Percentiles rank a stretch among this genome's conserved stretches.
phyloP scores from a whole-genome alignment of 1,140 invertebrate species.

The Drosophila murphyi region DNA sequence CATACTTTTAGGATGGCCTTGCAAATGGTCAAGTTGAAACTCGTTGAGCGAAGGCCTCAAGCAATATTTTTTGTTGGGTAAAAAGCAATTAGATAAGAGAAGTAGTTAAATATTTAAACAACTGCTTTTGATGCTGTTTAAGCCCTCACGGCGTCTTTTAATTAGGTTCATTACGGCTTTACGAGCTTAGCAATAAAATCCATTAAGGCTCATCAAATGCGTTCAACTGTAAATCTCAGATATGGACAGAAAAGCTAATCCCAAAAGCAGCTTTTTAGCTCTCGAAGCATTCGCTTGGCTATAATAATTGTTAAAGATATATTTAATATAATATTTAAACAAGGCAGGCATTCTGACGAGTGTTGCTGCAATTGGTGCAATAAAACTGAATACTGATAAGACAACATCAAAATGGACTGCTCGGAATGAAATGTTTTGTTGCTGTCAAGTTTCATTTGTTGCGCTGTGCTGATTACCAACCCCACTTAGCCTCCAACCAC shows the following conservation, averaged over 20 bases:
- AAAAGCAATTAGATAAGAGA: constrained; percentile 5
- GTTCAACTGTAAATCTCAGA: constrained; percentile 58
- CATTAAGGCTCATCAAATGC: constrained; percentile 67
- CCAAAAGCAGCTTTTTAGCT: constrained; percentile 25
- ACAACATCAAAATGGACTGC: constrained; percentile 18
- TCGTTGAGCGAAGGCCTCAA: constrained; percentile 1
- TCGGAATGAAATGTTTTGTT: constrained; percentile 47
- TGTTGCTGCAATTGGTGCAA: constrained; percentile 52
- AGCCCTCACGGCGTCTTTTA: constrained; percentile 15
- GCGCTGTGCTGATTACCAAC: constrained; percentile 57
- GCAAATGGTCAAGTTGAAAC: neutral
- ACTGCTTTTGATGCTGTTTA: constrained; percentile 35
- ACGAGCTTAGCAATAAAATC: constrained; percentile 30
- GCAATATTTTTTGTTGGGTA: neutral
- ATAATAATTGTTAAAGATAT: no score
- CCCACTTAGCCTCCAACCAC: neutral
- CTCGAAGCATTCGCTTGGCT: constrained; percentile 14
- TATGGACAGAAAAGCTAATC: constrained; percentile 47
- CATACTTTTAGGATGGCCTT: constrained; percentile 49
- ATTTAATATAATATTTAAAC: constrained; percentile 52
- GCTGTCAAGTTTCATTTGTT: constrained; percentile 71
- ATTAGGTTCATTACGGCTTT: constrained; percentile 35
- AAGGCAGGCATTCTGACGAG: neutral
- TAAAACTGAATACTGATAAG: constrained; percentile 63
- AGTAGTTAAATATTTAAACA: constrained; percentile 26